phyloP scores from a whole-genome alignment of 2,113 vertebrate genomes.

The Xiphorhynchus elegans region DNA sequence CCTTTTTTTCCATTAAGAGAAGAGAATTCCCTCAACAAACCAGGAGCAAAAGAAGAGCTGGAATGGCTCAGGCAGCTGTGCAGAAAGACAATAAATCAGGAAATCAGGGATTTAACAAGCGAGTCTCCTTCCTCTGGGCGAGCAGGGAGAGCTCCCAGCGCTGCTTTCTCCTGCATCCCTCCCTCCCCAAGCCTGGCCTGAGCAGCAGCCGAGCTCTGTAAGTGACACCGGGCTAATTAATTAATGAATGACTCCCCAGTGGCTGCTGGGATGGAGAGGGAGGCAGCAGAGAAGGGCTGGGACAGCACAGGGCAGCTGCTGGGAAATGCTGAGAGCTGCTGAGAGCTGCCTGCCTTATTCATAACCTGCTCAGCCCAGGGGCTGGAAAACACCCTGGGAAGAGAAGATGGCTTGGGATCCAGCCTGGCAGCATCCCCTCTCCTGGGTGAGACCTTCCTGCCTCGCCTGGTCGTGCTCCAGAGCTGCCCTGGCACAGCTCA shows the following conservation, averaged over 20 bases:
- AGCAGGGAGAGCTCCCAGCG: not conserved
- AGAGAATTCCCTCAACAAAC: not conserved
- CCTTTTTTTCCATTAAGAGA: not conserved
- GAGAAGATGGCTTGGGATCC: slow-evolving; percentile 50
- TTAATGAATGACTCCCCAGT: slow-evolving; percentile 36
- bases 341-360: not conserved
- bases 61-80: not conserved
- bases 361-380: not conserved
- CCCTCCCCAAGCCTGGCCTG: not conserved
- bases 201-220: slow-evolving; percentile 23
- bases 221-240: slow-evolving; percentile 24
- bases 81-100: too few relatives aligned
- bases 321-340: not conserved
- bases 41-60: not conserved
- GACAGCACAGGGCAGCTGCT: not conserved
- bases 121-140: not conserved
- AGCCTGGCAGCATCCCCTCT: not conserved
- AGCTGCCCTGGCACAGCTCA: slow-evolving; percentile 30
- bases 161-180: not conserved
- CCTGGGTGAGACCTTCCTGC: not conserved
- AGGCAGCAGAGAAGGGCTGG: not conserved
- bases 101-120: not conserved
- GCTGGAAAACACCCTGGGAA: not conserved
- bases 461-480: slow-evolving; percentile 18
- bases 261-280: not conserved